Base-by-base conservation (phyloP, 2,888 invertebrate species). In the Dendrolimus pini region DNA sequence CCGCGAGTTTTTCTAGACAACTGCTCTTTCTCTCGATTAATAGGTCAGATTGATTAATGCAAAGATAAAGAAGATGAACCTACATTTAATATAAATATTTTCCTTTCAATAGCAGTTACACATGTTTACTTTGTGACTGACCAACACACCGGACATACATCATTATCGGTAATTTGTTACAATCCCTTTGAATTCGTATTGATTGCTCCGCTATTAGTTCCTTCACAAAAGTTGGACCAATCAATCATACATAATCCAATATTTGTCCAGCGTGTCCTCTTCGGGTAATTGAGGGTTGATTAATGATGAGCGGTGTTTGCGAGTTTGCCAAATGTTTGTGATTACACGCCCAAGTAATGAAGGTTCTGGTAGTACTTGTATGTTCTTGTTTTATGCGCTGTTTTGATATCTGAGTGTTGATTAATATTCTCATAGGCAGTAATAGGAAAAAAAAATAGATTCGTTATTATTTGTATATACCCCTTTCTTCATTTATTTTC, bases 231-330 rank as follows among this genome's bases (percentile, higher is more conserved):
- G 73, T 80, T 74, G 72, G 71, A 63, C 71, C 74, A 78, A 83
- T 84, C 83, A 81, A 83, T 84, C 84, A 83, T 78, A 75, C 63
- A 67, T 77, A 77, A 78, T 80, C 77, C 75, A 77, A 80, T 79
- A 80, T 80, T 79, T 78, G 80, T 79, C 77, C 70, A 69, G 65
- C 47, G 12, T 67, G 69, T 69, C 70, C 70, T 69, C 65, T 68
- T 65, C 64, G 58, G 64, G 70, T 79, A 78, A 79, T 79, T 77
- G 80, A 71, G 65, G 65, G 59, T 71, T 77, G 75, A 82, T 82
- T 78, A 80, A 76, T 78, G 76, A 70, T 65, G 63, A 66, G 67
- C 68, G 67, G 68, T 70, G 71, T 77, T 68, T 60, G 65, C 47
- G 2, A 47, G 47, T 61, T 59, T 12, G 58, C 30, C 70, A 66